Percentiles rank a stretch among this genome's conserved stretches.
Conservation (phyloP, 1,140 invertebrate genomes). For the Colletes gigas region DNA sequence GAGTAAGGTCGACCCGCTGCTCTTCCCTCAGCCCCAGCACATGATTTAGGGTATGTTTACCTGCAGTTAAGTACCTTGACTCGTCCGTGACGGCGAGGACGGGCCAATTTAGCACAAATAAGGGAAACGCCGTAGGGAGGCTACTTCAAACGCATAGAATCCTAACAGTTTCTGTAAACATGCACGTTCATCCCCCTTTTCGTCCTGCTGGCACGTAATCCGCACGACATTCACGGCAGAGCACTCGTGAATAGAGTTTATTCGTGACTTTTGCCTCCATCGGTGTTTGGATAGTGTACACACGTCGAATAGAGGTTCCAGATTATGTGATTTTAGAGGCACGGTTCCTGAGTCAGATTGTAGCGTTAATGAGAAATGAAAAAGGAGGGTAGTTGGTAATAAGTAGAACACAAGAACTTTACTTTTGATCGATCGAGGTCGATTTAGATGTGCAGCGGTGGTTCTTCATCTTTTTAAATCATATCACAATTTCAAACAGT, state of each 20-base stretch:
- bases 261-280: neutral
- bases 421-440: neutral
- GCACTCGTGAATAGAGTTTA: neutral
- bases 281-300: neutral
- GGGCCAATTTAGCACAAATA: conserved; percentile 58
- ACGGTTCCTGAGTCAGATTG: neutral
- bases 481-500: no score
- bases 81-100: conserved; percentile 50
- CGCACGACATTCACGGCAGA: conserved; percentile 2
- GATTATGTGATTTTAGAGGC: neutral
- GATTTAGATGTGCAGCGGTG: no score
- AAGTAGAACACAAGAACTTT: neutral
- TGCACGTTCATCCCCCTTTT: conserved; percentile 23
- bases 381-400: no score
- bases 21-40: neutral
- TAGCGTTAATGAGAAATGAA: neutral
- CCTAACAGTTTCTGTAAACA: conserved; percentile 67
- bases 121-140: conserved; percentile 41
- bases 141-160: conserved; percentile 56
- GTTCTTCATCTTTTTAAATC: no score
- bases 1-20: conserved; percentile 41
- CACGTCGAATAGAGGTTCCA: neutral
- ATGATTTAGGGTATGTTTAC: conserved; percentile 73
- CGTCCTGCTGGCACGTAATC: conserved; percentile 31
- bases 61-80: conserved; percentile 69